A percentile compares a stretch with the other conserved stretches of the same genome.
These are phyloP conservation scores for Thalassophryne amazonica DNA, from an alignment of 2,797 vertebrate species.

Conservation along the genomic window DNA sequence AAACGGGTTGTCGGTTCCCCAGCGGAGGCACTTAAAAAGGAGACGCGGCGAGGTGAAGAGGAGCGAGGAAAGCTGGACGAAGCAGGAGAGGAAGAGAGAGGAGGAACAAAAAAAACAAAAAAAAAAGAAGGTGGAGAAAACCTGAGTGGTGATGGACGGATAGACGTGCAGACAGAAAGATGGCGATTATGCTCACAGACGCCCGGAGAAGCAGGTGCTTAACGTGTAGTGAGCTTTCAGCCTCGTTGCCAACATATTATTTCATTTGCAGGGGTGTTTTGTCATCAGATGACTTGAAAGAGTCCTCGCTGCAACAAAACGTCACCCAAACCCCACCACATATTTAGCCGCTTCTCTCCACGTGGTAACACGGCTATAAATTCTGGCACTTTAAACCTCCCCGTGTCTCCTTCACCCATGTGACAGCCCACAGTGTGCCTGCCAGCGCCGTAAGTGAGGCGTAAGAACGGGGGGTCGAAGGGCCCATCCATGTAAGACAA, in stretches of 20 bases:
- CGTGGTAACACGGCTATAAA: slow-evolving; percentile 37
- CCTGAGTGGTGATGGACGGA: slow-evolving; percentile 56
- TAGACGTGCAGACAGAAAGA: slow-evolving; percentile 43
- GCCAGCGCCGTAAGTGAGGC: slow-evolving; percentile 69
- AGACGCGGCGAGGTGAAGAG: slow-evolving; percentile 53
- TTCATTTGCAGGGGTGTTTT: slow-evolving; percentile 23
- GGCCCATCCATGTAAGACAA: slow-evolving; percentile 73
- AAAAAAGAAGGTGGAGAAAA: slow-evolving; percentile 38
- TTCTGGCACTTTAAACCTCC: slow-evolving; percentile 54
- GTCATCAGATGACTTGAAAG: slow-evolving; percentile 42
- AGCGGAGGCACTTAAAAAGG: slow-evolving; percentile 55
- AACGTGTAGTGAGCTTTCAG: slow-evolving; percentile 49
- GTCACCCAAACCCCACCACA: slow-evolving; percentile 27
- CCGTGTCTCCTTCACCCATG: slow-evolving; percentile 57
- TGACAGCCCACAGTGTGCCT: slow-evolving; percentile 72
- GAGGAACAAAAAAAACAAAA: too few species aligned
- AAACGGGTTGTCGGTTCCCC: slow-evolving; percentile 59
- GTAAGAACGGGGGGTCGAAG: slow-evolving; percentile 71
- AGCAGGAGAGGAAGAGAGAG: slow-evolving; percentile 18
- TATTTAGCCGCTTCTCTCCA: slow-evolving; percentile 33
- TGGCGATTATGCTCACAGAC: slow-evolving; percentile 51
- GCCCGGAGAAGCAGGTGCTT: slow-evolving; percentile 34
- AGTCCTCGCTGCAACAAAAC: slow-evolving; percentile 41
- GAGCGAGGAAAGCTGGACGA: slow-evolving; percentile 29
- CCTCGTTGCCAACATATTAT: slow-evolving; percentile 53